Evolutionary conservation across 2,113 vertebrate genomes (phyloP).

Genomic region (Corythaeola cristata): DNA sequence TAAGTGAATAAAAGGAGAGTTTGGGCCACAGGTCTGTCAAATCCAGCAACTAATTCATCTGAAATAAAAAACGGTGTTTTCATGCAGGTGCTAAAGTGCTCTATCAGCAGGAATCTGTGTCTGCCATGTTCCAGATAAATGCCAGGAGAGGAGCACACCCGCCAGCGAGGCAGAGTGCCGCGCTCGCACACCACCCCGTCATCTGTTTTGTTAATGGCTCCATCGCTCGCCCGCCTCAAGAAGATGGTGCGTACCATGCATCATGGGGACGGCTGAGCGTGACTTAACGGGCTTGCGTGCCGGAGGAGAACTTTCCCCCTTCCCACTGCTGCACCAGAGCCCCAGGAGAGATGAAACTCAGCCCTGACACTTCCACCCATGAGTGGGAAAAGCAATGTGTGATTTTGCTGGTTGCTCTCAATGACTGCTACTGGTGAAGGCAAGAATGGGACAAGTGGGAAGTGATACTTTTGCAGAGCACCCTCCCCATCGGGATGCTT

Average conservation of each 20-base stretch:
- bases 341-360: neutral
- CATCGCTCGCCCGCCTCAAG: neutral
- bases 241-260: neutral
- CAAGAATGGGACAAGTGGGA: neutral
- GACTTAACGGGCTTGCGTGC: neutral
- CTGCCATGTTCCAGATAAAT: slow-evolving; percentile 36
- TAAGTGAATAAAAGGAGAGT: neutral
- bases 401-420: neutral
- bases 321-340: neutral
- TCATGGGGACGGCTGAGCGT: neutral
- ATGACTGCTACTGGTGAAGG: rapidly evolving
- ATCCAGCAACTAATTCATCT: neutral
- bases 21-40: neutral
- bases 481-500: rapidly evolving
- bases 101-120: slow-evolving; percentile 29
- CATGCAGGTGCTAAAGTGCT: neutral
- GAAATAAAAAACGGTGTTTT: neutral
- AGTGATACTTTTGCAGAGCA: neutral
- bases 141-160: neutral
- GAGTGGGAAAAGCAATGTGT: neutral
- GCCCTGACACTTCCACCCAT: neutral
- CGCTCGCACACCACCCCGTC: neutral
- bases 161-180: neutral
- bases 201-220: slow-evolving; percentile 29
- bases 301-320: neutral